Evolutionary conservation across 2,113 vertebrate species (phyloP), one percentile per base, ranked within the genome.

Genomic region (Elaphurus davidianus): DNA sequence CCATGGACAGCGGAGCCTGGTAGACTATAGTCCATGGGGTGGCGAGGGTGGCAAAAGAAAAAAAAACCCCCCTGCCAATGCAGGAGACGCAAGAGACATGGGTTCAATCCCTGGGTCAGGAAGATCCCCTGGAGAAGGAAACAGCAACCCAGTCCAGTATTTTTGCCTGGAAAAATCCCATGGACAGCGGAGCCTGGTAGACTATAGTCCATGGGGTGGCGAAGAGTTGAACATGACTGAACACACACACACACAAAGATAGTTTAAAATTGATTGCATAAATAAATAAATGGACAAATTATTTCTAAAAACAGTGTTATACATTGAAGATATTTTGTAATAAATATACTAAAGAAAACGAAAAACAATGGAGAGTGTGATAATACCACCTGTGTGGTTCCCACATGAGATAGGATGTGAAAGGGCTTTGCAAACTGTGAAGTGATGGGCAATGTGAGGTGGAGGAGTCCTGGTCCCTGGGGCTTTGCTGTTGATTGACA

Each of bases 321-420:
- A 27, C 40, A 76, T 7, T 27, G 71, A 76, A 27, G 12, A 43
- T 43, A 76, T 7, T 27, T 76, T 76, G 40, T 43, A 76, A 43
- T 43, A 76, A 43, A 76, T 43, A 76, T 27, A 43, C 40, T 76
- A 27, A 76, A 43, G 71, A 76, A 27, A 76, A 76, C 43, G 36
- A 14, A 76, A 76, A 76, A 76, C 67, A 87, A 27, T 25, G 36
- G 14, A 87, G 36, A 21, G 7, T 8, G 28, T 43, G 27, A 36
- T 3, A 30, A 52, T 10, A 4, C 40, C 33, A 2, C 30, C 2
- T 17, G 0, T 16, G n/a, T 15, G 30, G 47, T 5, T 59, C 54
- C 43, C 28, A 43, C 30, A 5, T 19, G 47, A 25, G n/a, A 16
- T 9, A 2, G 13, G 33, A 6, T 5, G 2, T 28, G 30, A 30